phyloP scores from a whole-genome alignment of 2,888 invertebrate genomes.

The Biston stratarius region DNA sequence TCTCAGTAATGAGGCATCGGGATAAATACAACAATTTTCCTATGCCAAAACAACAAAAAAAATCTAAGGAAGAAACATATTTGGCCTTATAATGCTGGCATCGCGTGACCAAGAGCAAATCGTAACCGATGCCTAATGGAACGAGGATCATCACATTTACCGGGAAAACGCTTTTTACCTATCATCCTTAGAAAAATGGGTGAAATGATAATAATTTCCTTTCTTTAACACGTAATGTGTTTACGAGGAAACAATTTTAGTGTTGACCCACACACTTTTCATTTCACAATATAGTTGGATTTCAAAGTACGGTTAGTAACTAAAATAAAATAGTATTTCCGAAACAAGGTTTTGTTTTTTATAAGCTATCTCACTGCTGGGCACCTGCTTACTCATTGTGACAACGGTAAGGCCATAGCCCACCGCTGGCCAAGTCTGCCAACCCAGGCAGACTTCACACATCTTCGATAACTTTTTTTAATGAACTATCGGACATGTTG shows the following conservation, averaged over 20 bases:
- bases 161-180: constrained; percentile 73
- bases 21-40: constrained; percentile 23
- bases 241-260: constrained; percentile 58
- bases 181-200: constrained; percentile 71
- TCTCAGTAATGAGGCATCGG: constrained; percentile 6
- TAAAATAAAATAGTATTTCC: too few relatives aligned
- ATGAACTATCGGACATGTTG: too few relatives aligned
- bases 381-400: too few relatives aligned
- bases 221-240: constrained; percentile 59
- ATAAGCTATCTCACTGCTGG: too few relatives aligned
- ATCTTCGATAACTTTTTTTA: too few relatives aligned
- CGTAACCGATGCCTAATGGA: constrained; percentile 83
- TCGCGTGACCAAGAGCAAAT: constrained; percentile 81
- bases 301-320: background rate
- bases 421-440: too few relatives aligned
- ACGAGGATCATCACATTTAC: constrained; percentile 80
- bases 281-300: background rate
- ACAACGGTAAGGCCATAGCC: too few relatives aligned
- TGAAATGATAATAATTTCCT: constrained; percentile 67
- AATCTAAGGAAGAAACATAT: constrained; percentile 46
- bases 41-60: constrained; percentile 34
- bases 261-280: background rate
- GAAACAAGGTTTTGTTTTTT: too few relatives aligned
- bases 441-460: too few relatives aligned
- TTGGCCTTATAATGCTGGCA: constrained; percentile 75